Percentiles rank a stretch among this genome's conserved stretches.
Evolutionary conservation across 2,888 invertebrate genomes (phyloP).

Genomic region (Antheraea yamamai): DNA sequence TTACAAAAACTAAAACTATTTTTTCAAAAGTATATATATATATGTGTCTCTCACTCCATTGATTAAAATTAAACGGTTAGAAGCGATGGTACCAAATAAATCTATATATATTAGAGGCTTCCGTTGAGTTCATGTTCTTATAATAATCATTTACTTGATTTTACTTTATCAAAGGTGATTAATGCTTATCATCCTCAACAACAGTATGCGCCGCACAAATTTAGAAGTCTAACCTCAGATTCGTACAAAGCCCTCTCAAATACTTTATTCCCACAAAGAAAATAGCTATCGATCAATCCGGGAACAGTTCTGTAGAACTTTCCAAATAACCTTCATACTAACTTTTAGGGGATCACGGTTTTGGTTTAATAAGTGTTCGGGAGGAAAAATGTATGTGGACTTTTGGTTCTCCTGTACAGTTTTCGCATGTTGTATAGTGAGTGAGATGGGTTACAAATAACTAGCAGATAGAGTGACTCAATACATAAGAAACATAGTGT

Average conservation of each 20-base stretch:
- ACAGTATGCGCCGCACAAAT: slow-evolving; percentile 25
- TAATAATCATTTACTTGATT: neutral
- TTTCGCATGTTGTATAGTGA: neutral
- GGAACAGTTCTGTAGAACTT: slow-evolving; percentile 32
- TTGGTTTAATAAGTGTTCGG: slow-evolving; percentile 1
- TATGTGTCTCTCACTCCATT: too few relatives aligned
- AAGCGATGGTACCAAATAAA: too few relatives aligned
- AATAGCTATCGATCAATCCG: slow-evolving; percentile 41
- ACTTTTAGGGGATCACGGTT: slow-evolving; percentile 22
- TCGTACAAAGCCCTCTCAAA: slow-evolving; percentile 35
- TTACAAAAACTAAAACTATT: too few relatives aligned
- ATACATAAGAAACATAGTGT: too few relatives aligned
- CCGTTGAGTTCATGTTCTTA: neutral
- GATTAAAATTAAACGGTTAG: too few relatives aligned
- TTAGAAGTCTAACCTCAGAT: slow-evolving; percentile 35
- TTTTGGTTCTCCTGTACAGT: neutral
- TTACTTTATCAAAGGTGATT: neutral
- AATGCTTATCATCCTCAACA: neutral
- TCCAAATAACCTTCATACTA: slow-evolving; percentile 28
- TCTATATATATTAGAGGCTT: too few relatives aligned
- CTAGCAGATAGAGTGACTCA: neutral
- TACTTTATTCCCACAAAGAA: slow-evolving; percentile 42
- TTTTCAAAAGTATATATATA: too few relatives aligned
- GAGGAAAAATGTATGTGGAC: neutral
- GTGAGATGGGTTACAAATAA: neutral